Conservation (phyloP, 2,888 invertebrate species). For the Ophraella communa region DNA sequence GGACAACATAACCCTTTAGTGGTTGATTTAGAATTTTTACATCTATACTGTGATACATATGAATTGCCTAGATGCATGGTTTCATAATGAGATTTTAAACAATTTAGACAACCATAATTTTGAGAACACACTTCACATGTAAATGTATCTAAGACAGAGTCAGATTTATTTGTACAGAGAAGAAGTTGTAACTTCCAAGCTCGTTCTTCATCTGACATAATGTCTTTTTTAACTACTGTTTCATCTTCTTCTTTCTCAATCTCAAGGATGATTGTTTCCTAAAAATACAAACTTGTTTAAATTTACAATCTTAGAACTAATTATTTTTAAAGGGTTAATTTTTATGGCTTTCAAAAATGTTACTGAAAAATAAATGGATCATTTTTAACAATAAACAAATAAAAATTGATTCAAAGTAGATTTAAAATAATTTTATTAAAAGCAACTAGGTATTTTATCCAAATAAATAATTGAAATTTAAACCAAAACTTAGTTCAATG, state of each 20-base stretch:
- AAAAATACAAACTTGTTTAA: background rate
- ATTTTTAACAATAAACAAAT: too few species aligned
- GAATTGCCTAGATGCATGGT: slow-evolving; percentile 39
- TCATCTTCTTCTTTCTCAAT: slow-evolving; percentile 32
- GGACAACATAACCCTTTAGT: slow-evolving; percentile 25
- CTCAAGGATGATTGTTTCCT: slow-evolving; percentile 39
- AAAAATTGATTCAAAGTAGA: too few species aligned
- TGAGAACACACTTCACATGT: slow-evolving; percentile 31
- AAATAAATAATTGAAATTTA: too few species aligned
- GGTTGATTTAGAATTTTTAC: slow-evolving; percentile 28
- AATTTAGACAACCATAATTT: slow-evolving; percentile 41
- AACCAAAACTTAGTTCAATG: too few species aligned
- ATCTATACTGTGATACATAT: slow-evolving; percentile 39
- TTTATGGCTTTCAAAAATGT: too few species aligned
- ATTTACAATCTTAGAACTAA: background rate
- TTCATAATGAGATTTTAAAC: slow-evolving; percentile 45
- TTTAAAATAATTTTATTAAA: too few species aligned
- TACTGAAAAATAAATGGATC: too few species aligned
- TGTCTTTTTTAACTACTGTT: slow-evolving; percentile 1
- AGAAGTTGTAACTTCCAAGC: slow-evolving; percentile 9
- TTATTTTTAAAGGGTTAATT: too few species aligned
- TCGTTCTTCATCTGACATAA: slow-evolving; percentile 17
- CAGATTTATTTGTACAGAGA: slow-evolving; percentile 15
- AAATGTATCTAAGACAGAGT: slow-evolving; percentile 19
- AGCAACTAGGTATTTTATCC: too few species aligned